phyloP scores from a whole-genome alignment of 2,797 vertebrate genomes.

The Ciconia nigra region DNA sequence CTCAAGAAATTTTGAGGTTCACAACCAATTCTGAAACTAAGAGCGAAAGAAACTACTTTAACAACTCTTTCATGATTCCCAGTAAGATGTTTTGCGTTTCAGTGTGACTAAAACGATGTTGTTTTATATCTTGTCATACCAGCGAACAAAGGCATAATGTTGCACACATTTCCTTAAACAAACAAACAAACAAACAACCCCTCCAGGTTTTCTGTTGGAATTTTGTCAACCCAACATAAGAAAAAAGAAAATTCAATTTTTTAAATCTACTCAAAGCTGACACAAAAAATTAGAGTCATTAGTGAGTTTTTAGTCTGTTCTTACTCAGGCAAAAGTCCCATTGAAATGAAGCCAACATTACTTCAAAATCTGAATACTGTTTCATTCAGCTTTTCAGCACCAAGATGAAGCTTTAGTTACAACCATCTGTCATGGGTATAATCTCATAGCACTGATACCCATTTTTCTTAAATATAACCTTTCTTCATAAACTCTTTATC shows the following conservation, averaged over 20 bases:
- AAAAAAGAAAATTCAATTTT: neutral
- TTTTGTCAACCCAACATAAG: conserved; percentile 36
- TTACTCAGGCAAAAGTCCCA: conserved; percentile 64
- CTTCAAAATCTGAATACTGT: conserved; percentile 67
- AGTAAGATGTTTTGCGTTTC: neutral
- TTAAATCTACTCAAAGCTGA: conserved; percentile 9
- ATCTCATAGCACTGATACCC: conserved; percentile 45
- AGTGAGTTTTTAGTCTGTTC: conserved; percentile 59
- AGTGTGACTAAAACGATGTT: neutral
- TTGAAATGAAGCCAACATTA: conserved; percentile 64
- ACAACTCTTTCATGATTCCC: neutral
- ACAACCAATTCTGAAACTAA: neutral
- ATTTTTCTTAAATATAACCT: conserved; percentile 67
- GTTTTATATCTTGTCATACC: conserved; percentile 15
- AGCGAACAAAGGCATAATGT: conserved; percentile 38
- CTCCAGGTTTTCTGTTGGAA: neutral
- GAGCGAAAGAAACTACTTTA: neutral
- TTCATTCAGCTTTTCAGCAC: conserved; percentile 70
- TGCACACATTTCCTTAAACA: conserved; percentile 20
- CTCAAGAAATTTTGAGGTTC: conserved; percentile 45
- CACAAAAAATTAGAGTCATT: conserved; percentile 55
- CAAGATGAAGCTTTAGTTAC: conserved; percentile 65
- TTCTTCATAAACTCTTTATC: conserved; percentile 53
- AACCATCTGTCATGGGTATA: conserved; percentile 63
- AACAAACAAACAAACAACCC: neutral